phyloP scores from a whole-genome alignment of 2,888 invertebrate species.

The Smittia aterrima region DNA sequence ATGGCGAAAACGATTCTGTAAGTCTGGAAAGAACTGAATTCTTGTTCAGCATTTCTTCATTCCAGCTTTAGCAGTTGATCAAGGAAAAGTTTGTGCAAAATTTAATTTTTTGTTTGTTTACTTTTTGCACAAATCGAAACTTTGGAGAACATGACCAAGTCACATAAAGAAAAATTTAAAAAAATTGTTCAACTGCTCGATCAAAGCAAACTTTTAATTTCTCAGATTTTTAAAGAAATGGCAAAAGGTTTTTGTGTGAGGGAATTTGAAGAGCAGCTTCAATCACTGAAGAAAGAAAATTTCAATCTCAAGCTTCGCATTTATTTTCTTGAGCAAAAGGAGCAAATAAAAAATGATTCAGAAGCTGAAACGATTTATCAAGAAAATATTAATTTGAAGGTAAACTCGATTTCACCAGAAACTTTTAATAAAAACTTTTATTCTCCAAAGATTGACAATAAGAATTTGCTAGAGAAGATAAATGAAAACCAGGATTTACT shows the following conservation, averaged over 20 bases:
- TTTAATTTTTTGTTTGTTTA: too few relatives aligned
- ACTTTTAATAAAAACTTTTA: too few relatives aligned
- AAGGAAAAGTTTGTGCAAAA: too few relatives aligned
- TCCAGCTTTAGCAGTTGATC: background rate
- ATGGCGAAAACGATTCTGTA: background rate
- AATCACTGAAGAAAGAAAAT: constrained; percentile 81
- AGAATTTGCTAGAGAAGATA: background rate
- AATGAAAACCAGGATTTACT: constrained; percentile 80
- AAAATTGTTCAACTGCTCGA: too few relatives aligned
- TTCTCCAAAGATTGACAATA: constrained; percentile 43
- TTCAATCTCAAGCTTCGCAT: constrained; percentile 88
- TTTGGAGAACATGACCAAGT: too few relatives aligned
- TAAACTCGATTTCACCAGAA: too few relatives aligned
- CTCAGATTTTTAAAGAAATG: too few relatives aligned
- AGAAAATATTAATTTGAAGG: constrained; percentile 67
- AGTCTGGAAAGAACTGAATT: background rate
- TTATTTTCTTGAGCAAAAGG: constrained; percentile 79
- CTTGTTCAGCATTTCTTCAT: background rate
- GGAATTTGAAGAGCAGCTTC: constrained; percentile 84
- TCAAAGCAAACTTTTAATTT: too few relatives aligned
- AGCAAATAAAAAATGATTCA: background rate
- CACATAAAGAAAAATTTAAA: too few relatives aligned
- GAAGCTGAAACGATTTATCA: constrained; percentile 20
- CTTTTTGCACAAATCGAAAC: too few relatives aligned
- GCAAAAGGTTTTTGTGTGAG: constrained; percentile 31